Conservation (phyloP, 2,888 invertebrate species). For the Philaethria dido region DNA sequence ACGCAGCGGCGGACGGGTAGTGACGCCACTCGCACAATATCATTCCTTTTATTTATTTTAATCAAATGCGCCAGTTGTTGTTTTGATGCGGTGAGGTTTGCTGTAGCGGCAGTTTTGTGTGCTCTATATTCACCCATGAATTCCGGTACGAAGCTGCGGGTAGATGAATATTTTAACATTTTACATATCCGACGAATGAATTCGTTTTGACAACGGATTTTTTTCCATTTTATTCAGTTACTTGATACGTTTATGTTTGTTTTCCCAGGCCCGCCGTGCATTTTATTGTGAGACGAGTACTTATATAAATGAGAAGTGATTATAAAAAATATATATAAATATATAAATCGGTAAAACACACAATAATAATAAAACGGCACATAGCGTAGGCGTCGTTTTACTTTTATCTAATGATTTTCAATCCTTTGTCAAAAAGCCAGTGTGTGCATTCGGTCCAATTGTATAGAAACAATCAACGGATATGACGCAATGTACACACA, state of each 20-base stretch:
- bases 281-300: conserved; percentile 29
- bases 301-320: background rate
- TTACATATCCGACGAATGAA: conserved; percentile 80
- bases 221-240: conserved; percentile 72
- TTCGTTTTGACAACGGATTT: conserved; percentile 69
- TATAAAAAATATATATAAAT: background rate
- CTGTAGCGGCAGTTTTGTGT: conserved; percentile 71
- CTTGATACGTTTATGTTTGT: conserved; percentile 72
- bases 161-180: conserved; percentile 82
- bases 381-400: conserved; percentile 62
- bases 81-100: conserved; percentile 72
- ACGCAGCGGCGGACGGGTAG: conserved; percentile 33
- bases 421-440: conserved; percentile 65
- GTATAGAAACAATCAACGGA: conserved; percentile 73
- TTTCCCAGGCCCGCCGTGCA: conserved; percentile 47
- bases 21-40: conserved; percentile 54
- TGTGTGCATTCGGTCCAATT: conserved; percentile 69
- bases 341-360: conserved; percentile 34
- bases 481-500: conserved; percentile 56
- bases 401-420: conserved; percentile 74
- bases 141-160: conserved; percentile 70
- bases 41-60: conserved; percentile 79
- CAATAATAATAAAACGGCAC: conserved; percentile 66
- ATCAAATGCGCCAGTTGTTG: conserved; percentile 75
- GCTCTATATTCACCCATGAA: conserved; percentile 72